phyloP scores from a whole-genome alignment of 2,888 invertebrate genomes.

The Cantharis rustica region DNA sequence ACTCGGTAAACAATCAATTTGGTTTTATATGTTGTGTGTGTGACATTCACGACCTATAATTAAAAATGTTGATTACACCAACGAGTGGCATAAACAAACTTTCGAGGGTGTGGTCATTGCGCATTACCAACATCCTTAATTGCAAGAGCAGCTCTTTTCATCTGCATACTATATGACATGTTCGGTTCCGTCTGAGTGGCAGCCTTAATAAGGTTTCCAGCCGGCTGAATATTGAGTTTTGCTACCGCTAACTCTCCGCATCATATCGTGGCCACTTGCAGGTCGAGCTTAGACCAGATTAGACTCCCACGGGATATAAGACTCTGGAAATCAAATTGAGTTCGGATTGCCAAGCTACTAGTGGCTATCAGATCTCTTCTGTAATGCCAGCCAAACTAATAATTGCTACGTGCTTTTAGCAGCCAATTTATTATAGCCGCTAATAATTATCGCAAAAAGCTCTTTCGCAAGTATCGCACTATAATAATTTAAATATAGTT shows the following conservation, averaged over 20 bases:
- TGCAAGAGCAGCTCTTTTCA: conserved; percentile 44
- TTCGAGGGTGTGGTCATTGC: conserved; percentile 34
- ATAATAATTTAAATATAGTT: not conserved
- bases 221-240: conserved; percentile 58
- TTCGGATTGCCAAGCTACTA: conserved; percentile 54
- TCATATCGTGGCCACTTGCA: conserved; percentile 55
- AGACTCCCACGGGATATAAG: conserved; percentile 53
- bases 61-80: conserved; percentile 32
- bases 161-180: conserved; percentile 51
- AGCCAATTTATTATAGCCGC: conserved; percentile 7
- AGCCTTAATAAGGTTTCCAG: conserved; percentile 59
- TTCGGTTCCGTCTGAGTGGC: conserved; percentile 54
- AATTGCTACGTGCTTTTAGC: conserved; percentile 39
- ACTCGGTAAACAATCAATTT: conserved; percentile 37
- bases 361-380: conserved; percentile 47
- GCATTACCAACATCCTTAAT: conserved; percentile 44
- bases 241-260: conserved; percentile 48
- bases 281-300: conserved; percentile 57
- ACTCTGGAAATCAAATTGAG: conserved; percentile 58
- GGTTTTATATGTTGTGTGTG: conserved; percentile 29
- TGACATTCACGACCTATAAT: conserved; percentile 30
- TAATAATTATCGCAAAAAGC: conserved; percentile 8
- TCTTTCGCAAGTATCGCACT: not conserved
- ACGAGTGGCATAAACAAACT: conserved; percentile 33
- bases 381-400: conserved; percentile 45